These are phyloP conservation scores for Augochlorella aurata DNA, from an alignment of 2,888 invertebrate genomes.

Conservation along the genomic window DNA sequence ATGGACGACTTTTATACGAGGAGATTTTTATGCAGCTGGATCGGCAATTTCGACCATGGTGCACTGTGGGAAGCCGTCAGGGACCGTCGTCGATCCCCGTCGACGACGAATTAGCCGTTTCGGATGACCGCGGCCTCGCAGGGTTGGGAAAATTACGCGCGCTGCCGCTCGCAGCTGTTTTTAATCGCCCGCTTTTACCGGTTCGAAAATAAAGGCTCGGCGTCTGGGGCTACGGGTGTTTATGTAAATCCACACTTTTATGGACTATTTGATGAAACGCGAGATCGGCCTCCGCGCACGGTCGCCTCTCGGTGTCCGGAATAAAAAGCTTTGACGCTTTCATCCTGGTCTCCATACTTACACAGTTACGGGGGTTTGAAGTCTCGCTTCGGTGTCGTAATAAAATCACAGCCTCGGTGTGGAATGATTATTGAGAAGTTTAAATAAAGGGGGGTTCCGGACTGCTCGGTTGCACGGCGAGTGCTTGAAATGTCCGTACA, in stretches of 20 bases:
- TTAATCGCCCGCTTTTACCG: constrained; percentile 6
- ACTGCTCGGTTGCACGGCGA: neutral
- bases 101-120: constrained; percentile 17
- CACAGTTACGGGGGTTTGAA: neutral
- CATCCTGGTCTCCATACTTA: neutral
- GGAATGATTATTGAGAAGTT: neutral
- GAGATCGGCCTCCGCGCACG: neutral
- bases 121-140: constrained; percentile 1
- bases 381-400: neutral
- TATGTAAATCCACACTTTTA: neutral
- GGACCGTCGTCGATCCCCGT: neutral
- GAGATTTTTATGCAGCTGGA: neutral
- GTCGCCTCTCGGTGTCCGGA: neutral
- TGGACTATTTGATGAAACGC: neutral
- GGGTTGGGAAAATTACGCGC: constrained; percentile 5
- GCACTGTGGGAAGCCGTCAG: neutral
- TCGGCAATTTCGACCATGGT: neutral
- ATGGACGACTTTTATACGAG: neutral
- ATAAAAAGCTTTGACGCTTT: constrained; percentile 7
- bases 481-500: neutral
- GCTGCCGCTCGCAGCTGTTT: neutral
- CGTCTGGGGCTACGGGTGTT: neutral
- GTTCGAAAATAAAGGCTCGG: neutral
- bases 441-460: neutral
- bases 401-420: neutral